phyloP scores from a whole-genome alignment of 92 coral and sea anemone species.

The Phenganax subtilis region DNA sequence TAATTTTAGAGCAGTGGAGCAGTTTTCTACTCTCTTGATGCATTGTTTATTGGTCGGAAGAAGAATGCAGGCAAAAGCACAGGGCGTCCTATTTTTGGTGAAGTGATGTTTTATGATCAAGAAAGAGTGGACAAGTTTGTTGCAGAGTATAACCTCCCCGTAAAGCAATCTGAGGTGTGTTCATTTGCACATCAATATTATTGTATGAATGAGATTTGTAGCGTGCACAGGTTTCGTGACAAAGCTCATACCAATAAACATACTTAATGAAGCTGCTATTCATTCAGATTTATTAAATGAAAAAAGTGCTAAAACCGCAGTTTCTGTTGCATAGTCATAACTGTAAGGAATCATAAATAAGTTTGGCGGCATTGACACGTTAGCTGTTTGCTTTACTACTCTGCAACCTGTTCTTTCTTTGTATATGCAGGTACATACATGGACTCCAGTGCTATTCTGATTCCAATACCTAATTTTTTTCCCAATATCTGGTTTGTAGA shows the following conservation, averaged over 20 bases:
- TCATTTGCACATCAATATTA: background rate
- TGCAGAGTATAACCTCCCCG: slow-evolving; percentile 10
- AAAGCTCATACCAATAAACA: too few species aligned
- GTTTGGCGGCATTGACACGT: too few species aligned
- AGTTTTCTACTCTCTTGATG: slow-evolving; percentile 47
- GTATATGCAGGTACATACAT: background rate
- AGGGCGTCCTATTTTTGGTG: slow-evolving; percentile 28
- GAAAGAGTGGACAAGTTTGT: slow-evolving; percentile 40
- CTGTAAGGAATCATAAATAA: too few species aligned
- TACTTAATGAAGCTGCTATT: too few species aligned
- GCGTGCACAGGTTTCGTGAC: too few species aligned
- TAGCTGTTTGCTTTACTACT: too few species aligned
- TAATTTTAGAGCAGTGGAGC: slow-evolving; percentile 33
- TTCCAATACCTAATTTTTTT: background rate
- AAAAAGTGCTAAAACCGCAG: too few species aligned
- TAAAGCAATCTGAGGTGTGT: background rate
- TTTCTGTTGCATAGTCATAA: too few species aligned
- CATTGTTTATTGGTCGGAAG: slow-evolving; percentile 46
- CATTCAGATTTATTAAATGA: too few species aligned
- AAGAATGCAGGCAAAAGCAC: slow-evolving; percentile 39
- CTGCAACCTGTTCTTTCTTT: too few species aligned
- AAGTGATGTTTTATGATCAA: slow-evolving; percentile 14
- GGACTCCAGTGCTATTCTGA: background rate
- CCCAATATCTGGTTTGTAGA: background rate
- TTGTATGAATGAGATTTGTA: background rate